These are phyloP conservation scores for Icerya purchasi DNA, from an alignment of 2,888 invertebrate genomes.

Conservation along the genomic window DNA sequence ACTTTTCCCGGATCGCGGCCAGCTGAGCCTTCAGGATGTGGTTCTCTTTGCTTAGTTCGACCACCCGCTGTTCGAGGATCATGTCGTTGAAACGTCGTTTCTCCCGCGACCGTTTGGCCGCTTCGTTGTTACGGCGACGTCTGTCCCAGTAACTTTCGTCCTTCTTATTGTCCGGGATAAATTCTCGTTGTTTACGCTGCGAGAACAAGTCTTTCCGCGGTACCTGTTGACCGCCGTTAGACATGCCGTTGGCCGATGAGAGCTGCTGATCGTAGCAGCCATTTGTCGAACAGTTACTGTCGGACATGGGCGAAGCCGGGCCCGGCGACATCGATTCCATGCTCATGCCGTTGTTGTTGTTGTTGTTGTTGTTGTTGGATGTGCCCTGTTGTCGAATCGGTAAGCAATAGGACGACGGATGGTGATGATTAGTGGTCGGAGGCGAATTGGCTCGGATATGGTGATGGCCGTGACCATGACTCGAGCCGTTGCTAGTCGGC, in stretches of 20 bases:
- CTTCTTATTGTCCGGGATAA: conserved; percentile 89
- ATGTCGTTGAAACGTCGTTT: conserved; percentile 90
- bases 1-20: conserved; percentile 78
- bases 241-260: conserved; percentile 9
- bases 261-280: conserved; percentile 7
- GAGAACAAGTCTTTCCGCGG: conserved; percentile 66
- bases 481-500: conserved; percentile 19
- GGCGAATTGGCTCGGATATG: conserved; percentile 14
- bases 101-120: conserved; percentile 88
- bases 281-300: conserved; percentile 21
- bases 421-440: conserved; percentile 22
- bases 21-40: conserved; percentile 81
- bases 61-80: conserved; percentile 82
- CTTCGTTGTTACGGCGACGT: conserved; percentile 85
- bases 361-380: conserved; percentile 13
- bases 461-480: neutral
- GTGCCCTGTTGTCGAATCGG: conserved; percentile 11
- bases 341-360: conserved; percentile 19
- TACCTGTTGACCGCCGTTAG: neutral
- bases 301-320: conserved; percentile 20
- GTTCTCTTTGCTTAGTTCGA: conserved; percentile 87
- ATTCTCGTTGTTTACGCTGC: conserved; percentile 81
- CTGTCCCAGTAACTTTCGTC: conserved; percentile 96
- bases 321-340: conserved; percentile 25
- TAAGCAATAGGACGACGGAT: neutral